Conservation (phyloP, 2,888 invertebrate species). For the Bhutanitis thaidina region DNA sequence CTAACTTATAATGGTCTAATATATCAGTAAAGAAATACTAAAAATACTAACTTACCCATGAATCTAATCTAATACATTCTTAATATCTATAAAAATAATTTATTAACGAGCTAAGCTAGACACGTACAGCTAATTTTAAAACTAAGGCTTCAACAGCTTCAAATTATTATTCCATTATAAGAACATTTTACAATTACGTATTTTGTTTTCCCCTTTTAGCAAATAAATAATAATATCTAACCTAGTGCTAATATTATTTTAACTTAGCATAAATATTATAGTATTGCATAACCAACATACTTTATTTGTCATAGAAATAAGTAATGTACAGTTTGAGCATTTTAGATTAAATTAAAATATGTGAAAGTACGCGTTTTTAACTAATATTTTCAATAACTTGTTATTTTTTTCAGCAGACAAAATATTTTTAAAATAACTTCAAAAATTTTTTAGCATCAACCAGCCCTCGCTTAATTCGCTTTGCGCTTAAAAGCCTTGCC, state of each 20-base stretch:
- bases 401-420: too few relatives aligned
- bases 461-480: too few relatives aligned
- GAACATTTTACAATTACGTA: constrained; percentile 65
- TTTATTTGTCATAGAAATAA: background rate
- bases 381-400: too few relatives aligned
- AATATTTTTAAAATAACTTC: too few relatives aligned
- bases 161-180: constrained; percentile 29
- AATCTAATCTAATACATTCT: background rate
- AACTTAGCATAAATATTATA: background rate
- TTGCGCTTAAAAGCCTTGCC: too few relatives aligned
- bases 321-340: background rate
- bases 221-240: constrained; percentile 30
- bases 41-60: too few relatives aligned
- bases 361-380: too few relatives aligned
- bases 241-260: background rate
- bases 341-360: too few relatives aligned
- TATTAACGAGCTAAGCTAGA: background rate
- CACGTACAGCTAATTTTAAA: background rate
- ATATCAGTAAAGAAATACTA: too few relatives aligned
- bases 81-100: background rate
- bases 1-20: too few relatives aligned
- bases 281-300: background rate
- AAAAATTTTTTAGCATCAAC: too few relatives aligned
- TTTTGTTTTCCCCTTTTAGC: constrained; percentile 74
- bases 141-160: background rate